Percentiles rank a stretch among this genome's conserved stretches.
Evolutionary conservation across 1,140 invertebrate genomes (phyloP).

Genomic region (Spodoptera litura): DNA sequence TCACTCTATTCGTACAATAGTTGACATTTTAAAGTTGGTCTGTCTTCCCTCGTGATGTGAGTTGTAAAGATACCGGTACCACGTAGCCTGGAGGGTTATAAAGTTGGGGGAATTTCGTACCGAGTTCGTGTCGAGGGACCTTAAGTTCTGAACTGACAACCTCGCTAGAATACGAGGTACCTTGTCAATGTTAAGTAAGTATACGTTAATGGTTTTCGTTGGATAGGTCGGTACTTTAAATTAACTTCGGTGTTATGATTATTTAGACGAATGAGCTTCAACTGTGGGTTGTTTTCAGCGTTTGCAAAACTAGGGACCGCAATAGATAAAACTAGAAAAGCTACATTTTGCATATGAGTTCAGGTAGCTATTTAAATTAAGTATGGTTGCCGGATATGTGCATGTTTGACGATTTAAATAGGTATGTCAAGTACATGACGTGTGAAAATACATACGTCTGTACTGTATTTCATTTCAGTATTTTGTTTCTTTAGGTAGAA

Average conservation of each 20-base stretch:
- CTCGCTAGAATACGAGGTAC: constrained; percentile 23
- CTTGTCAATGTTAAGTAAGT: constrained; percentile 26
- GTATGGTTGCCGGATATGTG: too few species aligned
- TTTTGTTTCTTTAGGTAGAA: too few species aligned
- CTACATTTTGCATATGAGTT: too few species aligned
- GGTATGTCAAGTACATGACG: too few species aligned
- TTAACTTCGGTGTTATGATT: not conserved
- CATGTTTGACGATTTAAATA: too few species aligned
- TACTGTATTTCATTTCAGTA: too few species aligned
- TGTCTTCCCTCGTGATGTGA: constrained; percentile 20
- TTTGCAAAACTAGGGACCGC: too few species aligned
- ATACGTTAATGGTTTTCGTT: constrained; percentile 15
- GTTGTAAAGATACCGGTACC: constrained; percentile 34
- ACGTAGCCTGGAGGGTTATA: constrained; percentile 37
- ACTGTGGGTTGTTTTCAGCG: not conserved
- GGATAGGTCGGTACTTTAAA: constrained; percentile 13
- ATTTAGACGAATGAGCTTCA: too few species aligned
- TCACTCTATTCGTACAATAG: constrained; percentile 14
- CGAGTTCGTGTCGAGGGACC: constrained; percentile 22
- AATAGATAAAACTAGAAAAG: too few species aligned
- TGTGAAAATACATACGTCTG: too few species aligned
- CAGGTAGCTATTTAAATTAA: too few species aligned
- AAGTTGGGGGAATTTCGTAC: constrained; percentile 41
- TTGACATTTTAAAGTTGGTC: constrained; percentile 35
- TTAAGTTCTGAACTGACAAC: constrained; percentile 44